These are phyloP conservation scores for Drosophila watanabei DNA, from an alignment of 1,140 invertebrate species.

Conservation along the genomic window DNA sequence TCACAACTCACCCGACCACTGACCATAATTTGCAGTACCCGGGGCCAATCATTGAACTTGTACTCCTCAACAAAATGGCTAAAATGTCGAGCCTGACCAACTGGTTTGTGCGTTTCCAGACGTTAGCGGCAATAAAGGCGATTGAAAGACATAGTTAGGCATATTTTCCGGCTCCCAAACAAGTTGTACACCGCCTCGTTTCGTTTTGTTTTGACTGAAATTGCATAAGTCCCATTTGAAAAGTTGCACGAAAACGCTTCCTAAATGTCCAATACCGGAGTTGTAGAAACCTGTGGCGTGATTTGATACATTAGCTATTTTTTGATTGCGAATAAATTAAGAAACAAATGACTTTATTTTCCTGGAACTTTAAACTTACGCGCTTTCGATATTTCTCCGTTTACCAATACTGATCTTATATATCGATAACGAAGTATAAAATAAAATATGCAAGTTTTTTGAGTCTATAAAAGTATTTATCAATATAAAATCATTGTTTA, in stretches of 20 bases:
- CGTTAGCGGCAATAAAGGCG: conserved; percentile 39
- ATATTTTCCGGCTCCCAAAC: conserved; percentile 72
- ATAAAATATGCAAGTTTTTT: too few relatives aligned
- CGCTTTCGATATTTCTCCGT: neutral
- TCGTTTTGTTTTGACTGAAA: conserved; percentile 52
- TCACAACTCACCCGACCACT: conserved; percentile 53
- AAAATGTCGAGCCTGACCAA: conserved; percentile 55
- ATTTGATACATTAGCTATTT: conserved; percentile 32
- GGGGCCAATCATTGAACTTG: conserved; percentile 77
- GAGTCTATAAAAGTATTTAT: too few relatives aligned
- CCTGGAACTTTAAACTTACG: neutral
- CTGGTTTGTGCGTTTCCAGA: conserved; percentile 65
- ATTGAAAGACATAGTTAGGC: conserved; percentile 54
- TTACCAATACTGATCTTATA: neutral
- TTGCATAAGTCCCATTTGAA: conserved; percentile 61
- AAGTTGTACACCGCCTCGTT: conserved; percentile 46
- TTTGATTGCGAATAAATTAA: conserved; percentile 6
- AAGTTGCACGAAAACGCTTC: conserved; percentile 55
- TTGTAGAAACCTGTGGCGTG: conserved; percentile 19
- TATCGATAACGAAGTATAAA: conserved; percentile 3
- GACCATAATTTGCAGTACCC: conserved; percentile 28
- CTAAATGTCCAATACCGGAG: conserved; percentile 53
- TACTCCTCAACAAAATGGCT: conserved; percentile 55
- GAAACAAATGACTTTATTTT: neutral
- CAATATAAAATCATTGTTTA: too few relatives aligned